These are phyloP conservation scores for Brachionus rubens DNA, from an alignment of 1,140 invertebrate species.

Conservation along the genomic window DNA sequence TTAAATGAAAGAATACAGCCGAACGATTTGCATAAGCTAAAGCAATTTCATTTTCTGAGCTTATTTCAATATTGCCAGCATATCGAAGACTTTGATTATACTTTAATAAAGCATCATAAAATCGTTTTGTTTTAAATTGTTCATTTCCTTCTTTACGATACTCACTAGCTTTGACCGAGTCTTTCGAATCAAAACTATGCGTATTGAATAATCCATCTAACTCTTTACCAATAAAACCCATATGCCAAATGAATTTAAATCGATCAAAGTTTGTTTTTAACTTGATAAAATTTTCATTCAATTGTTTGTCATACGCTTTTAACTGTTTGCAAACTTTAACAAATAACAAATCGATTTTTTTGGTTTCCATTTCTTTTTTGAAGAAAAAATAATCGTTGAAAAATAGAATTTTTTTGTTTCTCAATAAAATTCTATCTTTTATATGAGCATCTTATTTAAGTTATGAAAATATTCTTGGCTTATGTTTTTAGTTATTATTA, in stretches of 20 bases:
- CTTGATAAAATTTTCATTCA: slow-evolving; percentile 42
- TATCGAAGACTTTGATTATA: slow-evolving; percentile 20
- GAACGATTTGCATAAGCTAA: slow-evolving; percentile 36
- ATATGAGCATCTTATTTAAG: no score
- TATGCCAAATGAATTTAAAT: slow-evolving; percentile 44
- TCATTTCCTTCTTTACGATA: slow-evolving; percentile 15
- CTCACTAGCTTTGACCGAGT: background rate
- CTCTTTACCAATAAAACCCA: slow-evolving; percentile 30
- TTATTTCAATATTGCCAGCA: background rate
- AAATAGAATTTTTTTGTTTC: no score
- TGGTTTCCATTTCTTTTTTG: background rate
- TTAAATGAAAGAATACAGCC: slow-evolving; percentile 37
- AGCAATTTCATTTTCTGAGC: background rate
- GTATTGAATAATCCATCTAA: background rate
- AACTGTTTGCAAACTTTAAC: slow-evolving; percentile 27
- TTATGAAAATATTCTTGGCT: no score
- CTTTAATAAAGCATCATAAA: slow-evolving; percentile 9
- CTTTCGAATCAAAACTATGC: background rate
- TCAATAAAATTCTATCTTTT: no score
- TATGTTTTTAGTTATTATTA: background rate
- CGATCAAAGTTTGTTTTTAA: slow-evolving; percentile 24
- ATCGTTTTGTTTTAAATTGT: slow-evolving; percentile 22
- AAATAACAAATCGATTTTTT: background rate
- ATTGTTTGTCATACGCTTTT: slow-evolving; percentile 16
- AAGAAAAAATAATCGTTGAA: no score